Conservation (phyloP, 1,140 invertebrate genomes). For the Drosophila fuyamai region DNA sequence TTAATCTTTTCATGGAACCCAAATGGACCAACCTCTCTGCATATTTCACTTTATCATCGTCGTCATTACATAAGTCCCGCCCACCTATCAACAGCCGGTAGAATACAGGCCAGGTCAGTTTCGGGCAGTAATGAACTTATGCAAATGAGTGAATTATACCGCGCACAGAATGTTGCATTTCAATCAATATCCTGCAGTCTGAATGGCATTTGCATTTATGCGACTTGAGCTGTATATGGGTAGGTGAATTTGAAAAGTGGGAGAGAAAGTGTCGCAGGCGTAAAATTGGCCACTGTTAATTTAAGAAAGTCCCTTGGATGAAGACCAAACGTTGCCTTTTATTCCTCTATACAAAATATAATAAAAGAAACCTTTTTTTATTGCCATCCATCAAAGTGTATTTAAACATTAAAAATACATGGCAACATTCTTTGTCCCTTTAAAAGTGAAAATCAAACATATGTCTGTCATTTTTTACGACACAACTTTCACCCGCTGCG, state of each 20-base stretch:
- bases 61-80: slow-evolving; percentile 22
- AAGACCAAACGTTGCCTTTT: neutral
- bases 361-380: slow-evolving; percentile 49
- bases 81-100: slow-evolving; percentile 27
- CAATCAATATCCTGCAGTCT: slow-evolving; percentile 59
- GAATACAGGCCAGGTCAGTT: slow-evolving; percentile 29
- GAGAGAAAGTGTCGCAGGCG: neutral
- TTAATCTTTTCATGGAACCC: neutral
- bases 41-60: slow-evolving; percentile 30
- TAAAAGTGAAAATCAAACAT: slow-evolving; percentile 75
- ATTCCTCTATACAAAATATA: too few species aligned
- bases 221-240: slow-evolving; percentile 18
- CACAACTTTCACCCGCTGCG: slow-evolving; percentile 28
- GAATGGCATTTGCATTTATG: slow-evolving; percentile 38
- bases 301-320: neutral
- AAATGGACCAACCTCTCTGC: slow-evolving; percentile 17
- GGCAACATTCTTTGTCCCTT: slow-evolving; percentile 48
- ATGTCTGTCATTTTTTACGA: slow-evolving; percentile 64
- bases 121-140: slow-evolving; percentile 45
- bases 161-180: slow-evolving; percentile 56
- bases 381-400: slow-evolving; percentile 55
- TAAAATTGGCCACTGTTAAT: too few species aligned
- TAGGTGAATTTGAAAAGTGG: neutral
- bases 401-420: slow-evolving; percentile 66
- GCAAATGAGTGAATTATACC: slow-evolving; percentile 54